Conservation (phyloP, 2,888 invertebrate species). For the Timandra comae region DNA sequence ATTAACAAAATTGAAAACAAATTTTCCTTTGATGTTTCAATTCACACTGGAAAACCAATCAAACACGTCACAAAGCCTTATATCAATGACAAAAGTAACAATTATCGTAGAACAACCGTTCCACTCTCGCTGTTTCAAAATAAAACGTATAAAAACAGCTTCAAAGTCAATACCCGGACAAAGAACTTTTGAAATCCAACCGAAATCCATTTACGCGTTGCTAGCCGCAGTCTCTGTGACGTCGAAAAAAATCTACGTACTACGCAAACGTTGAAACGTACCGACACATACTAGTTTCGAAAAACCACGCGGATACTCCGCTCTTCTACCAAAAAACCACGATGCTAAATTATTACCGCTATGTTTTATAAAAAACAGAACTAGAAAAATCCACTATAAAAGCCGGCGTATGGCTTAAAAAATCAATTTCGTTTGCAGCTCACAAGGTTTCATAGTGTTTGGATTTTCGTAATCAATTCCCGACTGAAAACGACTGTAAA, state of each 20-base stretch:
- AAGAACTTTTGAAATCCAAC: conserved; percentile 36
- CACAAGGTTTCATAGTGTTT: conserved; percentile 26
- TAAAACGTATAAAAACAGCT: conserved; percentile 25
- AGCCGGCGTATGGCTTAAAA: conserved; percentile 38
- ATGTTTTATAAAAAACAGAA: conserved; percentile 38
- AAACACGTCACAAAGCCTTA: no score
- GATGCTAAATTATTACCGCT: conserved; percentile 43
- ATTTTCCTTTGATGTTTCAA: no score
- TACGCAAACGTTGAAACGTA: conserved; percentile 14
- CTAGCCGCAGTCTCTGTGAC: conserved; percentile 24
- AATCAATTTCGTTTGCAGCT: conserved; percentile 36
- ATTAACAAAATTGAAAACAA: background rate
- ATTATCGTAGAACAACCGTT: conserved; percentile 10
- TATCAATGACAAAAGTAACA: conserved; percentile 5
- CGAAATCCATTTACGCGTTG: conserved; percentile 37
- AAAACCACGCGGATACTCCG: conserved; percentile 26
- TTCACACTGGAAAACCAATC: no score
- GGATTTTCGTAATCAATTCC: conserved; percentile 39
- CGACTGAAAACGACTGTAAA: conserved; percentile 32
- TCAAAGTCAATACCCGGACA: conserved; percentile 37
- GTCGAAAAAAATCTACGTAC: conserved; percentile 25
- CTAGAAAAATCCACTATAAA: conserved; percentile 30
- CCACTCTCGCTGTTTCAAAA: conserved; percentile 13
- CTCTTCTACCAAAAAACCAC: conserved; percentile 27
- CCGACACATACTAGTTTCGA: conserved; percentile 22